Percentiles rank a stretch among this genome's conserved stretches.
Evolutionary conservation across 2,888 invertebrate genomes (phyloP).

Genomic region (Drosophila mulleri): DNA sequence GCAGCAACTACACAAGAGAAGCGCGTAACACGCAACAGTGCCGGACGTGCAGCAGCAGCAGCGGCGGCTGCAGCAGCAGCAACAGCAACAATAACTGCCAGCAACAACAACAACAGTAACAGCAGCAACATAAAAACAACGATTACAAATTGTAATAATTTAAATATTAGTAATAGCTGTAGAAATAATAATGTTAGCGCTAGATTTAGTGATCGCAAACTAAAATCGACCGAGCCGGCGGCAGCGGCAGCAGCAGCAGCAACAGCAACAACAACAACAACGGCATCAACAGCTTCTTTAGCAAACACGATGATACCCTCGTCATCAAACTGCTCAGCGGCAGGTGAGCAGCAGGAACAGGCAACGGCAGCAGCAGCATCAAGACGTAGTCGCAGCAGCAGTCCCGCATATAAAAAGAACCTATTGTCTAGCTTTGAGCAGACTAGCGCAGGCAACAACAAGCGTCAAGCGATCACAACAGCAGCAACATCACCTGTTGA

Average conservation of each 20-base stretch:
- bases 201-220: constrained; percentile 71
- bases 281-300: constrained; percentile 46
- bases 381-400: constrained; percentile 54
- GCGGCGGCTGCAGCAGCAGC: constrained; percentile 23
- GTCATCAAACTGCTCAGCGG: constrained; percentile 25
- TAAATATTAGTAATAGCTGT: constrained; percentile 75
- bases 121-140: constrained; percentile 66
- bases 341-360: constrained; percentile 37
- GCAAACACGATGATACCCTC: constrained; percentile 39
- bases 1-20: constrained; percentile 45
- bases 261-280: constrained; percentile 45
- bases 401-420: constrained; percentile 83
- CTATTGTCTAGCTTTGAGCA: constrained; percentile 82
- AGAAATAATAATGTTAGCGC: constrained; percentile 64
- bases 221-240: constrained; percentile 58
- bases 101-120: constrained; percentile 7
- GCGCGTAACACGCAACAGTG: constrained; percentile 77
- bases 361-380: constrained; percentile 53
- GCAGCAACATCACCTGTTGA: constrained; percentile 17
- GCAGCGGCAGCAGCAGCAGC: constrained; percentile 41
- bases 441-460: constrained; percentile 6
- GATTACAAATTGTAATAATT: constrained; percentile 81
- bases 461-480: constrained; percentile 30
- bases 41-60: constrained; percentile 44
- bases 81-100: constrained; percentile 16